These are phyloP conservation scores for Rhabdomys pumilio DNA, from an alignment of 2,797 vertebrate species.

Conservation along the genomic window DNA sequence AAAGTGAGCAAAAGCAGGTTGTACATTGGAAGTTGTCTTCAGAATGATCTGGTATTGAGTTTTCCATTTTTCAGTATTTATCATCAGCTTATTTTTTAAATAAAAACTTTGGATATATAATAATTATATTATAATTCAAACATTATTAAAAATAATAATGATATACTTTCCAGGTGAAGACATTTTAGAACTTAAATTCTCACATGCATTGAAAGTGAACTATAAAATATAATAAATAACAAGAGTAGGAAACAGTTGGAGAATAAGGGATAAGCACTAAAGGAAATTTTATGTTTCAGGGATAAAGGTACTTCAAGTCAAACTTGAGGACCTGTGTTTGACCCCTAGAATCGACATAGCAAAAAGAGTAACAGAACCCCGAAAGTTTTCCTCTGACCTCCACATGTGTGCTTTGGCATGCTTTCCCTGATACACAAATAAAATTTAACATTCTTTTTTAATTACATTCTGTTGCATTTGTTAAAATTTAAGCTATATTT, in stretches of 20 bases:
- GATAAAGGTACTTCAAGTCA: not conserved
- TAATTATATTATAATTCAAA: not conserved
- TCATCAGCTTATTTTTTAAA: not conserved
- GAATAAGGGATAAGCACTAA: not conserved
- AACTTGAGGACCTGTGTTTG: not conserved
- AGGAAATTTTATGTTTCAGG: not conserved
- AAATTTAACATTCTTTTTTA: too few species aligned
- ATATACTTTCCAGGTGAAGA: not conserved
- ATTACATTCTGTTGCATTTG: not conserved
- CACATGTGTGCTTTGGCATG: not conserved
- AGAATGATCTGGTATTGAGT: not conserved
- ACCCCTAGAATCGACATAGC: not conserved
- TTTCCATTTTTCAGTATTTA: not conserved
- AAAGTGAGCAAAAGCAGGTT: not conserved
- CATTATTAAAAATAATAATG: not conserved
- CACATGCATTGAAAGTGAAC: not conserved
- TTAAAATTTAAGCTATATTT: not conserved
- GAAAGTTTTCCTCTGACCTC: not conserved
- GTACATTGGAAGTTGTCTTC: not conserved
- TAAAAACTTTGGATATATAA: not conserved
- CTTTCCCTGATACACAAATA: not conserved
- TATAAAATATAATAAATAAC: not conserved
- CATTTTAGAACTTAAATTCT: not conserved
- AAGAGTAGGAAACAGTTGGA: not conserved
- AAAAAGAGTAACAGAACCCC: not conserved